Conservation (phyloP, 92 coral and sea anemone genomes). For the Umimayanthus chanpuru region DNA sequence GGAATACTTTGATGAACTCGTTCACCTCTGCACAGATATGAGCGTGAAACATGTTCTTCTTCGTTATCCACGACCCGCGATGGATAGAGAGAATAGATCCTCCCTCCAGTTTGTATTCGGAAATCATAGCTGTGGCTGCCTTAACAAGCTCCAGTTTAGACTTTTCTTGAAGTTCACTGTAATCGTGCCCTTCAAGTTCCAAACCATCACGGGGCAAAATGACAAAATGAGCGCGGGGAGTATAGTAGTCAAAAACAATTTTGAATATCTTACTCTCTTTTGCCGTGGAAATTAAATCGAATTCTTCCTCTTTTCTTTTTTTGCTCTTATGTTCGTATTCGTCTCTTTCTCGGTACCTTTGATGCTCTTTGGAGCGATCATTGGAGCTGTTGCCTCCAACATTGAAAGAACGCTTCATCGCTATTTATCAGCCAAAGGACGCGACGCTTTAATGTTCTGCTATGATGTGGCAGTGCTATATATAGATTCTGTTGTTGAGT, state of each 20-base stretch:
- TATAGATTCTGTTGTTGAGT: background rate
- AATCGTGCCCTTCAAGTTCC: constrained; percentile 35
- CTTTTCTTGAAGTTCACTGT: constrained; percentile 5
- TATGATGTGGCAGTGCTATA: background rate
- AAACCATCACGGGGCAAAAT: constrained; percentile 61
- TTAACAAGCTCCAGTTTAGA: constrained; percentile 46
- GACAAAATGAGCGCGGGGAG: constrained; percentile 77
- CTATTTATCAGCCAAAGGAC: constrained; percentile 15
- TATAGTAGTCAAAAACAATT: constrained; percentile 74
- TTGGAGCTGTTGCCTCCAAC: background rate
- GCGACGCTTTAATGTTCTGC: constrained; percentile 7
- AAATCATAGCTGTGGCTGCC: constrained; percentile 56
- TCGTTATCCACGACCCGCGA: constrained; percentile 76
- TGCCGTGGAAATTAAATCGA: constrained; percentile 58
- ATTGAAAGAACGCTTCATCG: constrained; percentile 9
- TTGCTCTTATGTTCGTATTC: constrained; percentile 17
- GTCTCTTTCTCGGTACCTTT: background rate
- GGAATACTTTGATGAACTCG: constrained; percentile 54
- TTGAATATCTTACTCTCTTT: constrained; percentile 58
- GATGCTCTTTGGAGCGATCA: background rate
- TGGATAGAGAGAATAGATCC: constrained; percentile 67
- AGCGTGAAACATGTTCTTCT: constrained; percentile 62
- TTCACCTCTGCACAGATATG: constrained; percentile 69
- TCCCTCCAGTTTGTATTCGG: constrained; percentile 45
- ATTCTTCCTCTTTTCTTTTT: background rate